Evolutionary conservation across 2,888 invertebrate genomes (phyloP).

Genomic region (Rotaria macrura): DNA sequence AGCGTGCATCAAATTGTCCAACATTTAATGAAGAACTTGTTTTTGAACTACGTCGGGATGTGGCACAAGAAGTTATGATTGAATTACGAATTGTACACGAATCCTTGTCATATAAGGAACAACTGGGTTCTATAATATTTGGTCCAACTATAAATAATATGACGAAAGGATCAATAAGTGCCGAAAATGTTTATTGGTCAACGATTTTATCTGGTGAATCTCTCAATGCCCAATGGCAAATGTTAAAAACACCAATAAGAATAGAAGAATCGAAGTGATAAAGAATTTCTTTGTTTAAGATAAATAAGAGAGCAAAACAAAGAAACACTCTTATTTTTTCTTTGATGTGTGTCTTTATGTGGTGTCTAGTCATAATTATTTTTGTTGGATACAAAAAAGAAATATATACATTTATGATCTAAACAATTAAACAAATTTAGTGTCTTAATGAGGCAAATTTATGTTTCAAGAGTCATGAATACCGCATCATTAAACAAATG

Average conservation of each 20-base stretch:
- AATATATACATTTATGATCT: neutral
- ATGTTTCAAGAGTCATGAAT: too few relatives aligned
- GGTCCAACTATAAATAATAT: neutral
- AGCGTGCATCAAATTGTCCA: constrained; percentile 24
- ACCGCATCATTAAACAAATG: too few relatives aligned
- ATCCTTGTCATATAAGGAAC: constrained; percentile 26
- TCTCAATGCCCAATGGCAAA: constrained; percentile 4
- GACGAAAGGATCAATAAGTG: neutral
- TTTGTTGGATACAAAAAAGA: neutral
- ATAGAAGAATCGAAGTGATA: neutral
- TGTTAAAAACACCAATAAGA: neutral
- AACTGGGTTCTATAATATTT: constrained; percentile 22
- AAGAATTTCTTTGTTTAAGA: neutral
- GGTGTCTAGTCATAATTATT: neutral
- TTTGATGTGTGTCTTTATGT: neutral
- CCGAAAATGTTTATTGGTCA: constrained; percentile 1
- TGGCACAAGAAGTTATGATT: constrained; percentile 25
- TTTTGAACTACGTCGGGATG: constrained; percentile 29
- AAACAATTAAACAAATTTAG: too few relatives aligned
- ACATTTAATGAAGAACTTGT: constrained; percentile 32
- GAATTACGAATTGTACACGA: constrained; percentile 30
- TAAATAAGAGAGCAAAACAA: neutral
- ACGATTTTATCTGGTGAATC: neutral
- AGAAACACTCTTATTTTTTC: neutral
- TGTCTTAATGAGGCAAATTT: too few relatives aligned